Conservation (phyloP, 2,797 vertebrate species). For the Platalea minor region DNA sequence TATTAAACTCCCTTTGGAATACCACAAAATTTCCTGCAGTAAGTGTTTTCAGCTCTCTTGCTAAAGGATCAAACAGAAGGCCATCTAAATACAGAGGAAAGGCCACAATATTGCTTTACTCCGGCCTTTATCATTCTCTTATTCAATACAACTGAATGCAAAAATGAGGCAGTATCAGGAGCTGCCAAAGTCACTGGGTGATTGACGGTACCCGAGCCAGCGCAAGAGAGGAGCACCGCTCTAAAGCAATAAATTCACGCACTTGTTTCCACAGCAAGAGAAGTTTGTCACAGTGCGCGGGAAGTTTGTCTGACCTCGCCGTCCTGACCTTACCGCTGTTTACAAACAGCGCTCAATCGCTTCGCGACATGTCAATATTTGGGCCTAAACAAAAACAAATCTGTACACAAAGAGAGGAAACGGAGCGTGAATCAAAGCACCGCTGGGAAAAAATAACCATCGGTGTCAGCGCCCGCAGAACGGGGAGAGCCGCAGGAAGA, state of each 20-base stretch:
- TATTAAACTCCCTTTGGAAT: accelerated
- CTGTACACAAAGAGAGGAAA: accelerated
- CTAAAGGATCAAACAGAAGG: accelerated
- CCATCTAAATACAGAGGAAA: neutral
- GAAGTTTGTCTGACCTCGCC: neutral
- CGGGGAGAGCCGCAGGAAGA: neutral
- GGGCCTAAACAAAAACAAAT: accelerated
- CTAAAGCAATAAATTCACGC: neutral
- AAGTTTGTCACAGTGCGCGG: accelerated
- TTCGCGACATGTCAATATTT: accelerated
- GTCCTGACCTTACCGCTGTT: accelerated
- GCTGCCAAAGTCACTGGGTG: accelerated
- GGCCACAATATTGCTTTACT: accelerated
- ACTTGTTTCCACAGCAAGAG: no score
- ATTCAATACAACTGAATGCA: neutral
- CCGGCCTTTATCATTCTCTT: neutral
- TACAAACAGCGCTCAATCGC: neutral
- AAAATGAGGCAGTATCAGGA: neutral
- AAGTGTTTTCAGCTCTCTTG: accelerated
- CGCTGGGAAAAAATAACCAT: accelerated
- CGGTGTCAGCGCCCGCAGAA: accelerated
- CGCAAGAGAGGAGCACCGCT: accelerated
- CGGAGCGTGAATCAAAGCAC: accelerated
- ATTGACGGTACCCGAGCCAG: neutral
- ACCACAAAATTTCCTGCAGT: neutral